Percentiles rank a stretch among this genome's conserved stretches.
phyloP scores from a whole-genome alignment of 2,888 invertebrate genomes.

The Branchipolynoe longqiensis region DNA sequence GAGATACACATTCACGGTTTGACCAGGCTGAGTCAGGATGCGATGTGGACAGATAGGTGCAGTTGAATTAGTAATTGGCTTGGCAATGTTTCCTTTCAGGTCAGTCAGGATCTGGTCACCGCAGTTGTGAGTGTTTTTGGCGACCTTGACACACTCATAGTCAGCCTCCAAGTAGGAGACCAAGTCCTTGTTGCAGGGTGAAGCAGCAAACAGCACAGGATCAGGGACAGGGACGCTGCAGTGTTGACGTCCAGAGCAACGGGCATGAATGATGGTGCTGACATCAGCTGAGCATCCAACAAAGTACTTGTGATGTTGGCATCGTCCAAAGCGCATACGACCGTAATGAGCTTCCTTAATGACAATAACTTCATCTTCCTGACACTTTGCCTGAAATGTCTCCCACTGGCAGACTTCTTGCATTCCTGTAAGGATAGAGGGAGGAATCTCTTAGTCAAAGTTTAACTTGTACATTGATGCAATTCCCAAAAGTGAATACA shows the following conservation, averaged over 20 bases:
- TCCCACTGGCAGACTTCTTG: slow-evolving; percentile 59
- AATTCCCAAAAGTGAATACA: too few species aligned
- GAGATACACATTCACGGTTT: slow-evolving; percentile 31
- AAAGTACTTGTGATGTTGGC: slow-evolving; percentile 57
- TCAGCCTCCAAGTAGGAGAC: slow-evolving; percentile 65
- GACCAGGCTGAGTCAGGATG: slow-evolving; percentile 54
- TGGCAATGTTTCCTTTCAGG: not conserved
- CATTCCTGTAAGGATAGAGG: too few species aligned
- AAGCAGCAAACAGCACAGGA: slow-evolving; percentile 42
- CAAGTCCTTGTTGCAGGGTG: slow-evolving; percentile 62
- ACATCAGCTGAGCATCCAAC: slow-evolving; percentile 60
- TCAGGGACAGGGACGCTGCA: slow-evolving; percentile 59
- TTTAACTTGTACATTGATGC: too few species aligned
- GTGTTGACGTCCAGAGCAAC: slow-evolving; percentile 60
- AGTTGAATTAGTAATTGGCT: not conserved
- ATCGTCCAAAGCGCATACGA: slow-evolving; percentile 57
- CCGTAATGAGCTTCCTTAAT: slow-evolving; percentile 60
- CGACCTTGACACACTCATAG: slow-evolving; percentile 61
- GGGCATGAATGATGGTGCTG: slow-evolving; percentile 33
- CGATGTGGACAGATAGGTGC: slow-evolving; percentile 19
- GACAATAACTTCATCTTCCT: slow-evolving; percentile 54
- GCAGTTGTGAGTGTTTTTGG: not conserved
- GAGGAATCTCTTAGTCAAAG: too few species aligned
- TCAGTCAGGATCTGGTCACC: not conserved
- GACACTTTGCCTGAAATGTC: slow-evolving; percentile 55